These are phyloP conservation scores for Tetragonula clypearis DNA, from an alignment of 1,140 invertebrate species.

Conservation along the genomic window DNA sequence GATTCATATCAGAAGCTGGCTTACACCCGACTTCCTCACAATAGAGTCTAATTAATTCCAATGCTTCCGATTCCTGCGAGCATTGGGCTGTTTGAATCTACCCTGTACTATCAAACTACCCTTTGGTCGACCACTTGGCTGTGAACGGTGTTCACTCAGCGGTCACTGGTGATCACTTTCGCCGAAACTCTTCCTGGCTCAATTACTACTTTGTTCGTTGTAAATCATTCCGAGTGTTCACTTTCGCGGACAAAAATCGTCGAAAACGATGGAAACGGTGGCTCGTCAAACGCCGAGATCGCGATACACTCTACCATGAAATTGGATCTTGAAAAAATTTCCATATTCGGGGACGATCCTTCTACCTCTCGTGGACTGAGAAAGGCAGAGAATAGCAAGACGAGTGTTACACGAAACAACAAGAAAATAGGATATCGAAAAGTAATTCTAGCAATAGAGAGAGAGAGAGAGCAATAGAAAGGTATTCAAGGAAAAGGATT, in stretches of 20 bases:
- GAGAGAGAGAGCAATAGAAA: neutral
- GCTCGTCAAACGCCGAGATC: neutral
- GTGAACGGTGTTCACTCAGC: neutral
- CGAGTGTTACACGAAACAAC: neutral
- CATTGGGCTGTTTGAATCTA: neutral
- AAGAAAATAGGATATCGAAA: neutral
- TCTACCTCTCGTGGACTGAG: too few species aligned
- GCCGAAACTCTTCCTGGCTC: neutral
- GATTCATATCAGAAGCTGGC: too few species aligned
- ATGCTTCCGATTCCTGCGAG: neutral
- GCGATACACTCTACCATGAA: neutral
- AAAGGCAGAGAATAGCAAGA: neutral
- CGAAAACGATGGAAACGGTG: neutral
- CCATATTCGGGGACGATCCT: neutral
- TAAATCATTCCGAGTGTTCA: neutral
- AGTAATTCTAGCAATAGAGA: neutral
- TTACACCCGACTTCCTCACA: neutral
- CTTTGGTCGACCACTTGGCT: neutral
- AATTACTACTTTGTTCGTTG: neutral
- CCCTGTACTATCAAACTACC: neutral
- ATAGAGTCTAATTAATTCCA: neutral
- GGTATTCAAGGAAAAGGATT: neutral
- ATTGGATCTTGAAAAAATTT: neutral
- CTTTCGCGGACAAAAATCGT: neutral
- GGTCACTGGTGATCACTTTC: neutral